Base-by-base conservation (phyloP, 2,113 vertebrate genomes). In the Sylvietta virens region DNA sequence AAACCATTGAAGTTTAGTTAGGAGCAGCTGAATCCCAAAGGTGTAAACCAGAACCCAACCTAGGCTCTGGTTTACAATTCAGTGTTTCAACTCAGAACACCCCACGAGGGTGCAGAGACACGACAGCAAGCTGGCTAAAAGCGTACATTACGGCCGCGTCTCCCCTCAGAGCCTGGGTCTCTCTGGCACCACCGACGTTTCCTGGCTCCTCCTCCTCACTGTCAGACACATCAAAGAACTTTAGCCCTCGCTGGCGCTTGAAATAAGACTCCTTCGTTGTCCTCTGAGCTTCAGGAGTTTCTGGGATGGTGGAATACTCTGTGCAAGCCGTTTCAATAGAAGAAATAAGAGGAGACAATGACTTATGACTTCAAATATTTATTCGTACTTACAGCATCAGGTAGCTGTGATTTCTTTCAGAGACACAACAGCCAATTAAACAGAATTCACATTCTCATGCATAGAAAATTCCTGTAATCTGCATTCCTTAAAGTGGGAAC, bases 141-240 rank as follows among this genome's bases (percentile, higher is more conserved):
- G 11, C 98, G 48, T 98, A 98, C 98, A 97, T 98, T 88, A 97
- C 28, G 66, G 95, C 92, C 2, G 39, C 84, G 8, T 95, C 51
- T 95, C 83, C 83, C 70, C 88, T 94, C 8, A 53, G 85, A 95
- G 92, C 19, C n/a, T 24, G 27, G 9, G 93, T 50, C 86, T 86
- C 86, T 71, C 83, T 67, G 5, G 33, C 81, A 86, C 33, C 77
- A 35, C 58, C 65, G 64, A 93, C 51, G 42, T 70, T 81, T 56
- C 91, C 67, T 5, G 96, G 94, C 71, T 83, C 50, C 37, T 96
- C 90, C 44, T 97, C 98, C 51, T 98, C 98, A 5, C 94, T 98
- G 77, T 98, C 98, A 66, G 97, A 98, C 28, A 93, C 85, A 27
- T 98, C 98, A 7, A 98, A 96, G 92, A 98, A 98, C 8, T 97